These are phyloP conservation scores for Hypanus sabinus DNA, from an alignment of 2,113 vertebrate species.

Conservation along the genomic window DNA sequence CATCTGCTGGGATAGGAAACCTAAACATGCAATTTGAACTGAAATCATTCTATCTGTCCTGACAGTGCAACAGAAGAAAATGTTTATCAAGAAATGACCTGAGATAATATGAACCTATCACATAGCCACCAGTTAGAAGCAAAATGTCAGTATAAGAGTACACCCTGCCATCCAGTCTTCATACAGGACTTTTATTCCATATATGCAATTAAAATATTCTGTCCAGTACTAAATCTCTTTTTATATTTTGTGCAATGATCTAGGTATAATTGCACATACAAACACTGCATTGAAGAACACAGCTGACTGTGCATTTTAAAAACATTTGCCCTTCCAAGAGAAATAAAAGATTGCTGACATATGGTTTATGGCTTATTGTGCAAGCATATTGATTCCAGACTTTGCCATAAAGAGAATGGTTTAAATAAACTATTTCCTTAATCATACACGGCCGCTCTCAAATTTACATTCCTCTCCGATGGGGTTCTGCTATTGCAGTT, in stretches of 20 bases:
- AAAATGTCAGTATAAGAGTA: neutral
- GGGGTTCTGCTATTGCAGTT: neutral
- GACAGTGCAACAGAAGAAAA: no score
- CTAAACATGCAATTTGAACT: no score
- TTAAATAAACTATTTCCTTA: constrained; percentile 30
- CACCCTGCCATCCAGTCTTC: neutral
- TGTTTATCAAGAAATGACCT: neutral
- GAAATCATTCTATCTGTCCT: no score
- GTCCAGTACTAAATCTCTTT: neutral
- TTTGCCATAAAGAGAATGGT: constrained; percentile 14
- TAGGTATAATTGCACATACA: neutral
- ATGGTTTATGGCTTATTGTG: constrained; percentile 19
- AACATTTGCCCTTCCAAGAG: neutral
- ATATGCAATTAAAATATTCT: neutral
- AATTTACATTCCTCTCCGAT: constrained; percentile 30
- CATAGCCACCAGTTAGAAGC: neutral
- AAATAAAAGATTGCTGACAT: constrained; percentile 33
- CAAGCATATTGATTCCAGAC: constrained; percentile 27
- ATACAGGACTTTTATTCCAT: neutral
- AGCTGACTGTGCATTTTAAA: neutral
- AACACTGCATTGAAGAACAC: neutral
- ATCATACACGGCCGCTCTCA: neutral
- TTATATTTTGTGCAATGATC: neutral
- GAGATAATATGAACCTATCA: neutral
- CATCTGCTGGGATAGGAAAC: no score